Evolutionary conservation across 2,113 vertebrate genomes (phyloP).

Genomic region (Carollia perspicillata): DNA sequence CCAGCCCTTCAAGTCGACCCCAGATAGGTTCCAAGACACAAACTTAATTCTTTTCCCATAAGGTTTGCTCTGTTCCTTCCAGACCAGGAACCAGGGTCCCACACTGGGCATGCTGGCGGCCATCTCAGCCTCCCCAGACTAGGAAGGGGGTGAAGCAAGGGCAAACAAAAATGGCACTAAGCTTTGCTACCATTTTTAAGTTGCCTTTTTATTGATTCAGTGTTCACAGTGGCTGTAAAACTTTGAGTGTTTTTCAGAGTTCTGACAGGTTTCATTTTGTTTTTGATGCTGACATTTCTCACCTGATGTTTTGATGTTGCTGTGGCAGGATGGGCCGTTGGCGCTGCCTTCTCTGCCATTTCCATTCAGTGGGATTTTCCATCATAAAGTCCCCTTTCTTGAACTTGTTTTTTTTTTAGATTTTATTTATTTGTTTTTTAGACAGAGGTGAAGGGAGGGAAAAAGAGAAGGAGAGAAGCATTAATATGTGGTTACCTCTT

Average conservation of each 20-base stretch:
- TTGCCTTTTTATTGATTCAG: background rate
- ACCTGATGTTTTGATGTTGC: background rate
- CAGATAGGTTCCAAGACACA: no score
- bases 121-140: background rate
- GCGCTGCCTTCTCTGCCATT: background rate
- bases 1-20: no score
- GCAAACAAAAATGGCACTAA: background rate
- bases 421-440: no score
- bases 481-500: no score
- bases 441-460: no score
- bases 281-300: background rate
- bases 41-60: background rate
- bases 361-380: background rate
- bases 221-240: background rate
- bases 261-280: background rate
- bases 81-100: background rate
- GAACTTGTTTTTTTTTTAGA: background rate
- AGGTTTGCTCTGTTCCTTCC: background rate
- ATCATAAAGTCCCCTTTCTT: background rate
- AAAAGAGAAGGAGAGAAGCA: no score
- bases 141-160: no score
- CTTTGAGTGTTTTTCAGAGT: background rate
- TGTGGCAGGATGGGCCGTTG: background rate
- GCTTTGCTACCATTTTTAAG: background rate
- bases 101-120: background rate